These are phyloP conservation scores for Echinops telfairi DNA, from an alignment of 2,113 vertebrate species.

Conservation along the genomic window DNA sequence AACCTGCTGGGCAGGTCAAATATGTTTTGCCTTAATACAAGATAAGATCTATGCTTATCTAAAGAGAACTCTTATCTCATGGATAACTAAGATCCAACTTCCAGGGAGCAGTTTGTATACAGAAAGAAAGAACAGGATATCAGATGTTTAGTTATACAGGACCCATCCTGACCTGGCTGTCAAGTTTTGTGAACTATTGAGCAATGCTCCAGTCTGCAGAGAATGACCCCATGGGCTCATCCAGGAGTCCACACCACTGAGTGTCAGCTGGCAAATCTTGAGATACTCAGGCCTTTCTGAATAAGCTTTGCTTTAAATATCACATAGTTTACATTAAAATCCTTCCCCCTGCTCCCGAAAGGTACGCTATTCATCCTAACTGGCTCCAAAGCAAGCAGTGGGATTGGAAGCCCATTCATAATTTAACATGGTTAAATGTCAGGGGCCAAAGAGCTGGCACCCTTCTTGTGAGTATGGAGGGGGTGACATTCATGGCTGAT, in stretches of 20 bases:
- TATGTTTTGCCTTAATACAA: slow-evolving; percentile 19
- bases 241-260: slow-evolving; percentile 74
- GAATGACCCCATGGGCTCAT: slow-evolving; percentile 52
- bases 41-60: not conserved
- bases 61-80: slow-evolving; percentile 51
- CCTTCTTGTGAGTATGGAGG: slow-evolving; percentile 70
- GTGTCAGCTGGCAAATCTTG: slow-evolving; percentile 69
- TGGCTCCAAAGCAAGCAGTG: slow-evolving; percentile 85
- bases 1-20: not conserved
- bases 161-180: slow-evolving; percentile 18
- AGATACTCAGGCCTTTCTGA: slow-evolving; percentile 72
- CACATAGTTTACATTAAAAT: slow-evolving; percentile 82
- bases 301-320: slow-evolving; percentile 82
- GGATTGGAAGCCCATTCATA: slow-evolving; percentile 88
- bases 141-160: slow-evolving; percentile 72
- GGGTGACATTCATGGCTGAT: slow-evolving; percentile 89
- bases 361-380: slow-evolving; percentile 82
- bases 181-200: slow-evolving; percentile 80
- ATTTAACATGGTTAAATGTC: slow-evolving; percentile 89
- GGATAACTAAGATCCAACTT: slow-evolving; percentile 52
- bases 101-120: slow-evolving; percentile 48
- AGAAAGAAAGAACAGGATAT: slow-evolving; percentile 23
- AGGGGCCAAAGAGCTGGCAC: slow-evolving; percentile 81
- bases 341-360: slow-evolving; percentile 53
- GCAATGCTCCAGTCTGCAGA: slow-evolving; percentile 71